Evolutionary conservation across 2,113 vertebrate genomes (phyloP).

Genomic region (Bambusicola thoracicus): DNA sequence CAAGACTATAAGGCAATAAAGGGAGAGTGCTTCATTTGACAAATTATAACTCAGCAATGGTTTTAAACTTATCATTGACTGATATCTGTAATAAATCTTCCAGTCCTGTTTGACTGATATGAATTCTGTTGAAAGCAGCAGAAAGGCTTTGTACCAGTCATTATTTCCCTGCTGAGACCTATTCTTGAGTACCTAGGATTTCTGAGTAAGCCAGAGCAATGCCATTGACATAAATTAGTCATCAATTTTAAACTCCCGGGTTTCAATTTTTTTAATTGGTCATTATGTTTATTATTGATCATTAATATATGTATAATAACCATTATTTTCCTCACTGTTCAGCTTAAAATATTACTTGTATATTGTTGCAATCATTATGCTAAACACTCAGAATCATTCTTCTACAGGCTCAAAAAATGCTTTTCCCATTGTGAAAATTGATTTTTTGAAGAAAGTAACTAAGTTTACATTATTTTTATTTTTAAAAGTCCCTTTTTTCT

Average conservation of each 20-base stretch:
- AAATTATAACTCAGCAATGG: background rate
- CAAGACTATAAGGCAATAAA: background rate
- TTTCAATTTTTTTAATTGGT: background rate
- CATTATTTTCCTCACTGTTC: background rate
- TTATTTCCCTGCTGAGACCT: background rate
- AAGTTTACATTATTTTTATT: background rate
- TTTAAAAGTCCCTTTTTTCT: background rate
- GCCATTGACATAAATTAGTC: background rate
- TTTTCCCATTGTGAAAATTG: background rate
- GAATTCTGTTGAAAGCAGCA: background rate
- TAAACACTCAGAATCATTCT: background rate
- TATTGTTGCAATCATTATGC: background rate
- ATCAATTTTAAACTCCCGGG: background rate
- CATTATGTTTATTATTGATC: too few species aligned
- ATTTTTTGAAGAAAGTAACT: background rate
- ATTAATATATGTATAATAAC: too few species aligned
- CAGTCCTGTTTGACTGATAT: background rate
- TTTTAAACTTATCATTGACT: background rate
- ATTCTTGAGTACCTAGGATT: background rate
- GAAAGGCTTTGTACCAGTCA: background rate
- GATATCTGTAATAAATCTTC: background rate
- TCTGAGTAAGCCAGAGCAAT: background rate
- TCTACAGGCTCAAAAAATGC: background rate
- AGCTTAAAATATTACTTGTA: background rate
- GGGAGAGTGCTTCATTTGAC: background rate